Evolutionary conservation across 2,888 invertebrate species (phyloP), one percentile per base, ranked within the genome.

Genomic region (Tillus elongatus): DNA sequence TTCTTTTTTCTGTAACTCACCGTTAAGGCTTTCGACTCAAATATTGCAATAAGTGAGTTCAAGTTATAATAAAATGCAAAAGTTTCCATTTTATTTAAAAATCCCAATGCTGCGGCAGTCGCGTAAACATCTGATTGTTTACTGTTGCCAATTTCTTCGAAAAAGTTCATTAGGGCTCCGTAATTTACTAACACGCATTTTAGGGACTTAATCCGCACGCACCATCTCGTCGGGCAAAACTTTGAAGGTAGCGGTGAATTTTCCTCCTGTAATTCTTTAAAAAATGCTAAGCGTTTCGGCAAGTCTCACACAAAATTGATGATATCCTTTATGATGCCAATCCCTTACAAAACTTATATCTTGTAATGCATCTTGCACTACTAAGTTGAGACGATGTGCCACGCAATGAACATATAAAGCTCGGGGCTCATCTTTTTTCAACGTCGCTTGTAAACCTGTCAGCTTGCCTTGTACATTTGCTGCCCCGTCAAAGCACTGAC

Each of bases 401-500:
- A 16, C n/a, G 12, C 34, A 34, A 34, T 34, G 29, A 8, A 34
- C 30, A 30, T 31, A 34, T 10, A 34, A 8, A 31, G 30, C 30
- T 11, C 34, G 28, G n/a, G 34, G 29, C 30, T 34, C 34, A 4
- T 31, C 28, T 8, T 30, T 6, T 29, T 29, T 29, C 11, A 29
- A 10, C 10, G 8, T 29, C 6, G 30, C 30, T 29, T 29, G 30
- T 11, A 29, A 10, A 9, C 30, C 30, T 6, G 30, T n/a, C 30
- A 29, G 10, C n/a, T 10, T 9, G 6, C 30, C 30, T 9, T 10
- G 4, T 8, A 29, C 30, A 29, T 29, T 29, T 29, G 30, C 30
- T 11, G 30, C 30, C 4, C 30, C 30, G 11, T 29, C 30, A 8
- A 10, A 9, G 10, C 30, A 29, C 10, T 9, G 30, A 8, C 30